Percentiles rank a stretch among this genome's conserved stretches.
phyloP scores from a whole-genome alignment of 2,797 vertebrate species.

The Clarias platycephalus region DNA sequence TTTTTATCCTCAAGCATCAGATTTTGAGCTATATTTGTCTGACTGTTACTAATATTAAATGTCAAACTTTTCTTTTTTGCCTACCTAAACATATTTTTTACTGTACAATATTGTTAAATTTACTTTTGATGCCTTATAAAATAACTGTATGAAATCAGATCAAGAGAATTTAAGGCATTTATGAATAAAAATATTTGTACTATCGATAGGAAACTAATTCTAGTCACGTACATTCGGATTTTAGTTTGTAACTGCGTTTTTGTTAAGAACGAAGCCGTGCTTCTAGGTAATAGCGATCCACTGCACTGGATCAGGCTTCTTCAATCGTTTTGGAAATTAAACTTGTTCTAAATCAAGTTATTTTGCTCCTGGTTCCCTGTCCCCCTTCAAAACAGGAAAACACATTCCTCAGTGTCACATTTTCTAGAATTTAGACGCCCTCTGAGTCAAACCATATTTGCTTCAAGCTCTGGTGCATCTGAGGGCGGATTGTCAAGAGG shows the following conservation, averaged over 20 bases:
- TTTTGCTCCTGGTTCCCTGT: not conserved
- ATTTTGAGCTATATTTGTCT: conserved; percentile 33
- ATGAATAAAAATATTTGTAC: conserved; percentile 44
- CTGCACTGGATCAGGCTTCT: not conserved
- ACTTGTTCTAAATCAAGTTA: conserved; percentile 2
- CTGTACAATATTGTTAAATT: conserved; percentile 33
- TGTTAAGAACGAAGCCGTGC: not conserved
- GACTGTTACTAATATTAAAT: conserved; percentile 42
- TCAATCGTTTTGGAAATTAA: not conserved
- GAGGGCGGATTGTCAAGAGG: not conserved
- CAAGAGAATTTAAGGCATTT: conserved; percentile 50
- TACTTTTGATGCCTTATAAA: conserved; percentile 36
- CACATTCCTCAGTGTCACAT: not conserved
- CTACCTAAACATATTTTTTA: conserved; percentile 27
- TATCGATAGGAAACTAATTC: conserved; percentile 35
- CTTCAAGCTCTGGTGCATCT: not conserved
- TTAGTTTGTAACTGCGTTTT: not conserved
- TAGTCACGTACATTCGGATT: conserved; percentile 18
- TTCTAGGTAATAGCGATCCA: not conserved
- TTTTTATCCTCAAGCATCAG: conserved; percentile 33
- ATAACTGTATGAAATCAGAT: conserved; percentile 34
- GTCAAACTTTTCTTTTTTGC: conserved; percentile 39
- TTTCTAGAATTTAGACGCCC: not conserved
- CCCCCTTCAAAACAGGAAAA: not conserved
- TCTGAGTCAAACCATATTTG: not conserved